phyloP scores from a whole-genome alignment of 2,797 vertebrate species.

The Gymnoscopelus microlampas region DNA sequence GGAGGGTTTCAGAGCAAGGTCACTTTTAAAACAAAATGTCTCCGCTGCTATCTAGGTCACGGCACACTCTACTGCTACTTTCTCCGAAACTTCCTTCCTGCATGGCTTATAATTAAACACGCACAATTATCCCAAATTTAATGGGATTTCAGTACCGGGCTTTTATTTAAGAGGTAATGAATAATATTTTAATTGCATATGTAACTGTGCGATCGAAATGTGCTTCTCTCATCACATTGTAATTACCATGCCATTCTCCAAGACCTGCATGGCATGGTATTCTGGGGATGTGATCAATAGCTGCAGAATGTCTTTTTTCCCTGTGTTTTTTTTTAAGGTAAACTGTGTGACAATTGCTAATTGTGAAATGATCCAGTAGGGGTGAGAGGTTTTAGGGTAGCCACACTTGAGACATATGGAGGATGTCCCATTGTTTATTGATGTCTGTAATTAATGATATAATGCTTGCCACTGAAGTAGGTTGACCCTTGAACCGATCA shows the following conservation, averaged over 20 bases:
- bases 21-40: conserved; percentile 87
- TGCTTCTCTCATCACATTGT: conserved; percentile 81
- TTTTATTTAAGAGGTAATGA: conserved; percentile 90
- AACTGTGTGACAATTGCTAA: conserved; percentile 82
- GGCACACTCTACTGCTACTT: conserved; percentile 73
- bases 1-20: conserved; percentile 83
- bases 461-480: conserved; percentile 91
- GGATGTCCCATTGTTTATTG: conserved; percentile 91
- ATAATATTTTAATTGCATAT: conserved; percentile 89
- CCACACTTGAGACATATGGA: conserved; percentile 86
- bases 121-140: conserved; percentile 89
- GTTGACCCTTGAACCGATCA: conserved; percentile 96
- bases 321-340: conserved; percentile 47
- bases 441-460: conserved; percentile 99
- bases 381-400: conserved; percentile 73
- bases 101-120: conserved; percentile 86
- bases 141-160: conserved; percentile 83
- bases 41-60: conserved; percentile 83
- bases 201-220: conserved; percentile 83
- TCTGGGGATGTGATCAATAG: conserved; percentile 63
- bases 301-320: conserved; percentile 17
- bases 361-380: conserved; percentile 83
- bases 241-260: conserved; percentile 79
- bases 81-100: conserved; percentile 79
- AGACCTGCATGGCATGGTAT: conserved; percentile 34